Conservation (phyloP, 1,140 invertebrate genomes). For the Dolichoris vasculosae region DNA sequence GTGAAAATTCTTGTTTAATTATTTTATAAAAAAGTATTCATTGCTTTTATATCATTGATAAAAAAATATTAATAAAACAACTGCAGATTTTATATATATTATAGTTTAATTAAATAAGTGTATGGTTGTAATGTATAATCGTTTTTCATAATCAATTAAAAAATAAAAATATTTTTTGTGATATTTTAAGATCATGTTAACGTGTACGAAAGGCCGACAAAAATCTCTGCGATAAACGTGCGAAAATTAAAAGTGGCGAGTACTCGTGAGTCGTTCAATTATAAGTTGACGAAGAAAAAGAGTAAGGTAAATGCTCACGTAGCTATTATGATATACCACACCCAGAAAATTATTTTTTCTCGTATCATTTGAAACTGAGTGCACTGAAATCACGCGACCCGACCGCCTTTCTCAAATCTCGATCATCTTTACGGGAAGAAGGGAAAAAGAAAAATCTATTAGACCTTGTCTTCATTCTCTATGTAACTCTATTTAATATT, state of each 20-base stretch:
- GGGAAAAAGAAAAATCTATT: not conserved
- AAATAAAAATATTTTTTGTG: not conserved
- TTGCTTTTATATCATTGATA: no score
- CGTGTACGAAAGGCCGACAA: not conserved
- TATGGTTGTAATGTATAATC: not conserved
- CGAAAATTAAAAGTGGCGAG: conserved; percentile 25
- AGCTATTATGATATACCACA: conserved; percentile 6
- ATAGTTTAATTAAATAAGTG: no score
- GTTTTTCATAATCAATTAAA: not conserved
- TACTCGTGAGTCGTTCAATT: conserved; percentile 5
- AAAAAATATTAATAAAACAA: no score
- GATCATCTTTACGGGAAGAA: not conserved
- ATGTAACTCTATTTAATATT: no score
- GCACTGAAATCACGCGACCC: conserved; percentile 20
- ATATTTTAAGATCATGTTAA: not conserved
- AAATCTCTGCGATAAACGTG: conserved; percentile 25
- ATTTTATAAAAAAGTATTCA: no score
- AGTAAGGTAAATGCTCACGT: not conserved
- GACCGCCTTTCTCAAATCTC: not conserved
- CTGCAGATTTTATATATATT: no score
- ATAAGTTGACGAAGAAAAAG: not conserved
- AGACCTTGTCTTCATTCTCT: not conserved
- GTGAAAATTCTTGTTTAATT: no score
- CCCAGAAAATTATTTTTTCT: not conserved
- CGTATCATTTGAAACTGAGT: not conserved